Evolutionary conservation across 1,140 invertebrate genomes (phyloP), one percentile per base, ranked within the genome.

Genomic region (Cryptotermes secundus): DNA sequence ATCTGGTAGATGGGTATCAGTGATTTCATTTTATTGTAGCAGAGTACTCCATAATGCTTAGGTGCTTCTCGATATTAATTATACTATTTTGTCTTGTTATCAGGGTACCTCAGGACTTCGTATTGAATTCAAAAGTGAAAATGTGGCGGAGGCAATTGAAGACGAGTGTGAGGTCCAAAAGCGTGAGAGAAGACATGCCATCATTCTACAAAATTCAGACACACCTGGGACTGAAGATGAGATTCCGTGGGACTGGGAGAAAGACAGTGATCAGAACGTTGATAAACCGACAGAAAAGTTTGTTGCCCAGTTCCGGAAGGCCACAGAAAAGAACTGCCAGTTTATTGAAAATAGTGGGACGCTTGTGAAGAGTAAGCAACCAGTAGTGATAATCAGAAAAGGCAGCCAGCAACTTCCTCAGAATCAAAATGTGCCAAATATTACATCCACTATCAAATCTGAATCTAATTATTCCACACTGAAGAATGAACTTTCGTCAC

Each of bases 91-190:
- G 19, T 45, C 19, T 22, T 59, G 16, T 82, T 82, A 36, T 42
- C 34, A 80, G 49, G 84, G 84, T 19, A 59, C 84, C 1, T 82
- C 84, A 65, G 93, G 94, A 1, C 89, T 95, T 0, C 91, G 93
- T 79, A 96, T 97, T 86, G 93, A 96, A 85, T 97, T 96, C 87
- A 96, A 94, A 86, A 94, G 94, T 3, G 95, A 96, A 38, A 96
- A 96, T 89, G 92, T 96, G 59, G 96, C 96, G 1, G 96, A 97
- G 89, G 96, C 96, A 0, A 92, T 97, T 1, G 96, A 97, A 86
- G 90, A 94, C 84, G 92, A 92, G 88, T 83, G 89, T 86, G 86
- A 91, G 85, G 86, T 89, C 84, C 87, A 89, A 79, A 87, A 89
- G 86, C 86, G 88, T 10, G 87, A 89, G 35, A 88, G 89, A 81